Base-by-base conservation (phyloP, 1,140 invertebrate genomes). In the Neodiprion lecontei region DNA sequence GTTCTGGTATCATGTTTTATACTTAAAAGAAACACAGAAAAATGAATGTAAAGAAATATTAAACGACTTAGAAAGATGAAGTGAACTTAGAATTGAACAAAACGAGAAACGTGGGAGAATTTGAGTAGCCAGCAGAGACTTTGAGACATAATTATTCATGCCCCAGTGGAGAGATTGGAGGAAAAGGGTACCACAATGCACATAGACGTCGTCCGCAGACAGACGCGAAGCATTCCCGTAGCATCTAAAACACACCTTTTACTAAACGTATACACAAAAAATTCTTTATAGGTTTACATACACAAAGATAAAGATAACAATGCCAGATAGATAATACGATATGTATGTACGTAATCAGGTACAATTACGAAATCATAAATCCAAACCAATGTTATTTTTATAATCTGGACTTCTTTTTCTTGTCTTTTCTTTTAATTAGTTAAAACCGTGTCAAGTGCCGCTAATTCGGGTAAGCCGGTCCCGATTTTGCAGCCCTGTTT, bases 161-260 rank as follows among this genome's bases (percentile, higher is more conserved):
- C 79, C 81, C 79, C 83, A 80, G 53, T 61, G 8, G 53, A 61
- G 76, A 81, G 79, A 83, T 78, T 84, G 78, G 83, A 83, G 82
- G 77, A 78, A 85, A 61, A 78, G 74, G 82, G 83, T 75, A 81
- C 83, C 83, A 85, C 82, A 85, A 84, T 85, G 83, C 83, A 84
- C 83, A 85, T 82, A 85, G 83, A 84, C 82, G 83, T 85, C 83
- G 82, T 84, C 83, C 83, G 83, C 79, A 84, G 83, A 85, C 83
- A 83, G 83, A 85, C 83, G 83, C 67, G 83, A 85, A 85, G 83
- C 83, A 85, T 85, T 84, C 82, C 83, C 79, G 83, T 85, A 85
- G 83, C 83, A 85, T 85, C 83, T 85, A 85, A 85, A 85, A 85
- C 83, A 85, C 81, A 85, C 79, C 78, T 85, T 40, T 61, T 83